A percentile compares a stretch with the other conserved stretches of the same genome.
Evolutionary conservation across 2,113 vertebrate species (phyloP).

Genomic region (Hipposideros armiger): DNA sequence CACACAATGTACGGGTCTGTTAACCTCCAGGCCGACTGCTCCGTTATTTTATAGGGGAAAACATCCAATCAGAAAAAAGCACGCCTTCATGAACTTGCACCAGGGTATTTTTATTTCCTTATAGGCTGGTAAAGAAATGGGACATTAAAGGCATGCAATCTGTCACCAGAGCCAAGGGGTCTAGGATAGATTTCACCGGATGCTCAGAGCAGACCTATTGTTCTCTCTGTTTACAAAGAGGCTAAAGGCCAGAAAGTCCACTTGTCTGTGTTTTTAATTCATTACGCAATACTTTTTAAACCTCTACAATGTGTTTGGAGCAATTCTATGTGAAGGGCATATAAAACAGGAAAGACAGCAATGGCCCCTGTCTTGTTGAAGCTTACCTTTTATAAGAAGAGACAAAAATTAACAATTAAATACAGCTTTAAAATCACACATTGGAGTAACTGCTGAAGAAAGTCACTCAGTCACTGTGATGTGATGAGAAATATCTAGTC

Average conservation of each 20-base stretch:
- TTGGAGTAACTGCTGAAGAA: not conserved
- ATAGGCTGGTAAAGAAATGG: not conserved
- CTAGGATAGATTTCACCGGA: not conserved
- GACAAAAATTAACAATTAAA: conserved; percentile 2
- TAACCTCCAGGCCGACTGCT: not conserved
- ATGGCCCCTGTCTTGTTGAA: not conserved
- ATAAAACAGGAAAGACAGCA: not conserved
- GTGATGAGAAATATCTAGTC: not conserved
- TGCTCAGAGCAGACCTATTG: not conserved
- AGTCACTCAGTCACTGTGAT: not conserved
- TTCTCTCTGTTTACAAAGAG: not conserved
- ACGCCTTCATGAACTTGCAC: not conserved
- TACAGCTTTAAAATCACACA: not conserved
- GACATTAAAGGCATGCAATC: not conserved
- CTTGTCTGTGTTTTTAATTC: not conserved
- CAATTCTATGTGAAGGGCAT: not conserved
- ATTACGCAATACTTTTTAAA: conserved; percentile 10
- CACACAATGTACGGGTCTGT: not conserved
- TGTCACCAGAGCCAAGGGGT: not conserved
- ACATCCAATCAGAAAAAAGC: not conserved
- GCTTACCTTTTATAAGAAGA: not conserved
- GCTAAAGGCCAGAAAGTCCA: not conserved
- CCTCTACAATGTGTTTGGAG: not conserved
- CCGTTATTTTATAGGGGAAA: not conserved
- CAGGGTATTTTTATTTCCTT: conserved; percentile 9